These are phyloP conservation scores for Molorchus minor DNA, from an alignment of 2,888 invertebrate species.

Conservation along the genomic window DNA sequence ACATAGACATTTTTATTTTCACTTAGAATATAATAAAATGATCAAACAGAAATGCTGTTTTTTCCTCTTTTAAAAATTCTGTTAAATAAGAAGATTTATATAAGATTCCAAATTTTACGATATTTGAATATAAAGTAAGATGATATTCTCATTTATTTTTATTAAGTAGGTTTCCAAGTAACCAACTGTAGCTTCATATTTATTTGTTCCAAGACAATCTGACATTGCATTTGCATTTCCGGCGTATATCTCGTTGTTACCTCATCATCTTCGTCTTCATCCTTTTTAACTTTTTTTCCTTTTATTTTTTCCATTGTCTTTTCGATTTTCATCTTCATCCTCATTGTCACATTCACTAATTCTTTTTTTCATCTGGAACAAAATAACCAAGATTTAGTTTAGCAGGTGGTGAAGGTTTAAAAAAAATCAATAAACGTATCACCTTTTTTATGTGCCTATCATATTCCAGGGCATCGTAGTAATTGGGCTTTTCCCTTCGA, in stretches of 20 bases:
- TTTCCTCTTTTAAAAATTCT: no score
- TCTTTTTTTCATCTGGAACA: constrained; percentile 56
- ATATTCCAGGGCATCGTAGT: constrained; percentile 83
- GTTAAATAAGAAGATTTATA: no score
- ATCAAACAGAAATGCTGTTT: no score
- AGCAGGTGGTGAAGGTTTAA: neutral
- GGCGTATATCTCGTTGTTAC: constrained; percentile 61
- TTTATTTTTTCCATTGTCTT: constrained; percentile 51
- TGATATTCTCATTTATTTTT: no score
- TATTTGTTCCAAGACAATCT: constrained; percentile 79
- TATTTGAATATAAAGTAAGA: no score
- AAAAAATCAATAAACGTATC: constrained; percentile 16
- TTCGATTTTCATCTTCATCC: constrained; percentile 59
- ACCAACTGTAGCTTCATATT: constrained; percentile 80
- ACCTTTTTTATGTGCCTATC: constrained; percentile 79
- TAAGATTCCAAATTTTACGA: no score
- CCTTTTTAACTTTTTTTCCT: constrained; percentile 59
- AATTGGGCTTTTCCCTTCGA: constrained; percentile 80
- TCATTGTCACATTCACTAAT: constrained; percentile 66
- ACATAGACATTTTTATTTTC: no score
- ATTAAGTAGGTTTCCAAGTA: constrained; percentile 72
- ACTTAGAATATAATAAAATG: no score
- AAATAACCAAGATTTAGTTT: neutral
- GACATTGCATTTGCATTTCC: constrained; percentile 77
- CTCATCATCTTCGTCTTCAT: constrained; percentile 62